Evolutionary conservation across 2,888 invertebrate genomes (phyloP).

Genomic region (Cyclophora punctaria): DNA sequence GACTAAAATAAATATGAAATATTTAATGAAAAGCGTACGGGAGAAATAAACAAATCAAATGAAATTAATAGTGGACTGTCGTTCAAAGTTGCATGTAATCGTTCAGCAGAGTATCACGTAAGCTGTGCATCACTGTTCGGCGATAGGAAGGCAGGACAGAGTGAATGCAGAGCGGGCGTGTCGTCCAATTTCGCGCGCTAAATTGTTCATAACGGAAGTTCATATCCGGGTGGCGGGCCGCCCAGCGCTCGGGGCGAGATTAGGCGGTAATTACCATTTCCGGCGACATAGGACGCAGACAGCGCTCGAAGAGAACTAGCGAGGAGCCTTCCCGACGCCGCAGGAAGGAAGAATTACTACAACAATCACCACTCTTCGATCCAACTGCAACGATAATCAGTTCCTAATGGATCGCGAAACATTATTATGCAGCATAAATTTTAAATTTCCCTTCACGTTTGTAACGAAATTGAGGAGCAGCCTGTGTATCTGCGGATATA

Average conservation of each 20-base stretch:
- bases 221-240: constrained; percentile 83
- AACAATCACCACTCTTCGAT: constrained; percentile 23
- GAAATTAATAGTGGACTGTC: not conserved
- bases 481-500: no score
- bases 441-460: no score
- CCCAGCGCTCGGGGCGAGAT: constrained; percentile 71
- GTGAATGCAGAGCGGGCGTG: constrained; percentile 60
- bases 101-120: constrained; percentile 36
- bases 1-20: no score
- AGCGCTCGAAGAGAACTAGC: constrained; percentile 41
- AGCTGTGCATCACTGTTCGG: constrained; percentile 43
- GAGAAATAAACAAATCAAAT: no score
- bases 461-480: no score
- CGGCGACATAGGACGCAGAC: constrained; percentile 67
- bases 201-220: constrained; percentile 92
- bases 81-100: constrained; percentile 36
- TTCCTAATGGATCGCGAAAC: no score
- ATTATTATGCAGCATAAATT: no score
- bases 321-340: constrained; percentile 37
- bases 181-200: constrained; percentile 79
- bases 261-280: constrained; percentile 77
- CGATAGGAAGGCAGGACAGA: constrained; percentile 27
- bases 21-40: no score
- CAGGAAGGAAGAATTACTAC: constrained; percentile 43
- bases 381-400: not conserved